These are phyloP conservation scores for Ceratoteleas bidentatus DNA, from an alignment of 1,140 invertebrate genomes.

Conservation along the genomic window DNA sequence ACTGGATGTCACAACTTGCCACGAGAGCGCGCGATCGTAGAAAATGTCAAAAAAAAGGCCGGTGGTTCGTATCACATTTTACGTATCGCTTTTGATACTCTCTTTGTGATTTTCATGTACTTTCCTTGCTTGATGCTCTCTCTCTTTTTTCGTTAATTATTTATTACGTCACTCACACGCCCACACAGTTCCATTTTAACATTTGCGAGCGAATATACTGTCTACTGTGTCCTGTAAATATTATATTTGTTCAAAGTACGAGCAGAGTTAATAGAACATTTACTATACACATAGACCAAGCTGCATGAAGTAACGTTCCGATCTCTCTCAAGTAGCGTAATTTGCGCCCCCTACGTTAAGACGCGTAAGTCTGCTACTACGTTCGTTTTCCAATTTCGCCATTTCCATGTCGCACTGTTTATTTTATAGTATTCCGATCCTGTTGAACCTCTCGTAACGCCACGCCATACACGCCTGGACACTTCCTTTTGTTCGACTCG, in stretches of 20 bases:
- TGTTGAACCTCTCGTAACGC: not conserved
- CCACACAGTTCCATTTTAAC: conserved; percentile 22
- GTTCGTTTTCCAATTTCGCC: conserved; percentile 12
- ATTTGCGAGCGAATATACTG: conserved; percentile 15
- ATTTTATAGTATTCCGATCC: conserved; percentile 13
- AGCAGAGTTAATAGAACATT: not conserved
- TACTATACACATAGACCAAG: no score
- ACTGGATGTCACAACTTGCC: conserved; percentile 79
- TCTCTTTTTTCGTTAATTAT: no score
- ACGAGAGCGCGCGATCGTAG: conserved; percentile 78
- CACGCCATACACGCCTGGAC: not conserved
- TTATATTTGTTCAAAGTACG: conserved; percentile 5
- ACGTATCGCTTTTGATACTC: conserved; percentile 68
- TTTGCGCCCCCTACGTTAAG: not conserved
- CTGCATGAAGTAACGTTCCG: conserved; percentile 27
- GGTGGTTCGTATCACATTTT: conserved; percentile 79
- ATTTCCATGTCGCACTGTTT: conserved; percentile 19
- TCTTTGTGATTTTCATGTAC: conserved; percentile 56
- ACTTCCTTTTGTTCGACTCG: no score
- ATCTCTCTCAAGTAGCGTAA: conserved; percentile 16
- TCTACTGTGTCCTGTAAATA: conserved; percentile 27
- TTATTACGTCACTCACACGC: conserved; percentile 28
- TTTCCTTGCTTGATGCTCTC: conserved; percentile 61
- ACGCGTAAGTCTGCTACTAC: conserved; percentile 4
- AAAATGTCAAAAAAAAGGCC: conserved; percentile 80